These are phyloP conservation scores for Stylophora pistillata DNA, from an alignment of 64 coral and sea anemone genomes.

Conservation along the genomic window DNA sequence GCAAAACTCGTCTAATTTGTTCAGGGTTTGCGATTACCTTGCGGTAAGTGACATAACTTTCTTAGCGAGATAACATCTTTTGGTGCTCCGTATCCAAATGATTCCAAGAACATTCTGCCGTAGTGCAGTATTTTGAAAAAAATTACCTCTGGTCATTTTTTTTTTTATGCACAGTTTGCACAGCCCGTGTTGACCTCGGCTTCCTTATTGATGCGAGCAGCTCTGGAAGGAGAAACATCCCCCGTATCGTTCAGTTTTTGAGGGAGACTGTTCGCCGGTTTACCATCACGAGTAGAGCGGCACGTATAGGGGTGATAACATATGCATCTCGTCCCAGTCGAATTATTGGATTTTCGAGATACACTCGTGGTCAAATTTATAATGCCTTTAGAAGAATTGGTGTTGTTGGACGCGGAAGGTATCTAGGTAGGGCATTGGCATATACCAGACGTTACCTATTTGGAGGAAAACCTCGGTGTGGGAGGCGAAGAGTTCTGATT, in stretches of 20 bases:
- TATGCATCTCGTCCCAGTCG: conserved; percentile 13
- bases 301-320: conserved; percentile 38
- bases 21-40: no score
- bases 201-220: conserved; percentile 45
- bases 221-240: conserved; percentile 1
- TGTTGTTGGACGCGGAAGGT: conserved; percentile 16
- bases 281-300: conserved; percentile 3
- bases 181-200: conserved; percentile 51
- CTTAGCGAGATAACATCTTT: no score
- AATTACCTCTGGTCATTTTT: not conserved
- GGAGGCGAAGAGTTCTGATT: conserved; percentile 57
- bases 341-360: conserved; percentile 1
- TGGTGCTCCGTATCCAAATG: no score
- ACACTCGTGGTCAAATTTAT: not conserved
- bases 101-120: no score
- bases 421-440: conserved; percentile 18
- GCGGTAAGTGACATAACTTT: no score
- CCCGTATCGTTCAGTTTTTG: conserved; percentile 18
- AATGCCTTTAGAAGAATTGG: conserved; percentile 14
- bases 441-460: conserved; percentile 57
- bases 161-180: conserved; percentile 39
- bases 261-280: conserved; percentile 30
- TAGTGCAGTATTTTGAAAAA: no score
- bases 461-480: conserved; percentile 57
- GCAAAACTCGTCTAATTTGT: no score